Evolutionary conservation across 2,113 vertebrate genomes (phyloP).

Genomic region (Melanocharis versteri): DNA sequence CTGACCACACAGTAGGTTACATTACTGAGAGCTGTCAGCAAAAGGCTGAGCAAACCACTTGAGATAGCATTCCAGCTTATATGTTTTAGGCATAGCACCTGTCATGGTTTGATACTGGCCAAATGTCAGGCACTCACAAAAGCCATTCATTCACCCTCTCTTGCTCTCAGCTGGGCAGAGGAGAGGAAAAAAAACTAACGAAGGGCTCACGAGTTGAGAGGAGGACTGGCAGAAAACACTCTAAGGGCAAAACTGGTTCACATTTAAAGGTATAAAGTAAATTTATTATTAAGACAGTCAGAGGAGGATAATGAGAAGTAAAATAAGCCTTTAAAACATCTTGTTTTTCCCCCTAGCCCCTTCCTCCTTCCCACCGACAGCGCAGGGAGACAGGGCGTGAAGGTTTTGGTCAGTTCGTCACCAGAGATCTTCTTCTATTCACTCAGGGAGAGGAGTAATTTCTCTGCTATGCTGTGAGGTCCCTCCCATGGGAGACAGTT

Average conservation of each 20-base stretch:
- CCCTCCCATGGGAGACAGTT: neutral
- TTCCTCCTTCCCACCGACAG: neutral
- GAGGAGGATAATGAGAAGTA: neutral
- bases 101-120: neutral
- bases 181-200: neutral
- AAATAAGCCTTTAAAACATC: neutral
- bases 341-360: neutral
- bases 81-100: neutral
- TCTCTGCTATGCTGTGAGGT: neutral
- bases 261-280: neutral
- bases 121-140: neutral
- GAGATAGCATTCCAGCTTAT: neutral
- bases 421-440: neutral
- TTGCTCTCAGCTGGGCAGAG: neutral
- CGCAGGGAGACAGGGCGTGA: accelerated
- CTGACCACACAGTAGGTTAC: neutral
- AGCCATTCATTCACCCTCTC: neutral
- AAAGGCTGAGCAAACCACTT: neutral
- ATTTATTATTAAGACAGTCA: neutral
- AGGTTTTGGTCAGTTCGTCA: neutral
- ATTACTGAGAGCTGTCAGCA: neutral
- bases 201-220: neutral
- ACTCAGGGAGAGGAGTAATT: neutral
- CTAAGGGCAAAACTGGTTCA: neutral
- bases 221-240: neutral